Evolutionary conservation across 2,888 invertebrate species (phyloP).

Genomic region (Diaperis boleti): DNA sequence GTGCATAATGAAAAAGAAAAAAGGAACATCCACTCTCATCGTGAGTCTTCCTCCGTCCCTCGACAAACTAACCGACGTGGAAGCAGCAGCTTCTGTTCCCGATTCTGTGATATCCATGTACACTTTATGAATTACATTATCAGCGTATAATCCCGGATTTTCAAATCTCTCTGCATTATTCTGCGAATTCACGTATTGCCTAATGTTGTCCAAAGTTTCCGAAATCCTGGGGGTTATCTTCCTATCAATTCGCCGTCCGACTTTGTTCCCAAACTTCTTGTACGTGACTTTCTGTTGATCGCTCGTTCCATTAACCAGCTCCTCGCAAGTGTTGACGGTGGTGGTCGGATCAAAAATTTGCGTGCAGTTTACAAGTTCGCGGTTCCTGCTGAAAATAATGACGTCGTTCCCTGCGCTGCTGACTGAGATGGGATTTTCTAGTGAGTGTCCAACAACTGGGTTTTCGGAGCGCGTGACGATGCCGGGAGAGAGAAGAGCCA

Average conservation of each 20-base stretch:
- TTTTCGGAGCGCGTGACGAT: conserved; percentile 4
- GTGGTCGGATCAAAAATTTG: conserved; percentile 54
- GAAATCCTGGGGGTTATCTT: conserved; percentile 41
- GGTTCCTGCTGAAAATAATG: conserved; percentile 53
- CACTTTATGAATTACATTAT: conserved; percentile 76
- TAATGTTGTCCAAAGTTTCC: conserved; percentile 57
- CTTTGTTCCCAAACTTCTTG: conserved; percentile 59
- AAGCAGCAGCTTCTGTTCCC: conserved; percentile 80
- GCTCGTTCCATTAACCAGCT: conserved; percentile 46
- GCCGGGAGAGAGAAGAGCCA: conserved; percentile 74
- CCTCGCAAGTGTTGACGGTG: conserved; percentile 50
- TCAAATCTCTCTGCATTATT: conserved; percentile 67
- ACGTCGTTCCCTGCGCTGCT: conserved; percentile 36
- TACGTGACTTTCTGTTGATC: conserved; percentile 51
- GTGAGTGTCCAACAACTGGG: conserved; percentile 19
- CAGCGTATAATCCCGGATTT: conserved; percentile 75
- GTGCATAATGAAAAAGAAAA: conserved; percentile 80
- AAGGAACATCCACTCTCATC: conserved; percentile 76
- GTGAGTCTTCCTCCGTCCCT: conserved; percentile 69
- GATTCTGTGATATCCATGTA: conserved; percentile 75
- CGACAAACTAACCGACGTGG: conserved; percentile 71
- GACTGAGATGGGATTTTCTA: conserved; percentile 30
- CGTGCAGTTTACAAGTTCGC: conserved; percentile 53
- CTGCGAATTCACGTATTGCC: conserved; percentile 57
- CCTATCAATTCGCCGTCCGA: conserved; percentile 59